Conservation (phyloP, 2,888 invertebrate genomes). For the Microctonus brassicae region DNA sequence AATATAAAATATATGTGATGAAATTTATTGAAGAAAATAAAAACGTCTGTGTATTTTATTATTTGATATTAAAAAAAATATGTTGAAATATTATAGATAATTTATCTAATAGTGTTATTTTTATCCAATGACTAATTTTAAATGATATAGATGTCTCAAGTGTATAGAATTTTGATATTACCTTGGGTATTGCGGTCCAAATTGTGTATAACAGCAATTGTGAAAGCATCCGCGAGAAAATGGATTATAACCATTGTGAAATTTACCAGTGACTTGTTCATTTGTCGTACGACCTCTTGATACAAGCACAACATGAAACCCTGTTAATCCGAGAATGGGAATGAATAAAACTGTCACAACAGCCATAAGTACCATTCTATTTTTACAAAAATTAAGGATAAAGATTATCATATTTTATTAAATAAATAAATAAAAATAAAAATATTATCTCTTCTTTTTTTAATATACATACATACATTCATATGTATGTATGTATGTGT, state of each 20-base stretch:
- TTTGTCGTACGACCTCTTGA: slow-evolving; percentile 97
- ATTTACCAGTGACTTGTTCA: slow-evolving; percentile 99
- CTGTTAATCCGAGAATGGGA: slow-evolving; percentile 97
- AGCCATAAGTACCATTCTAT: slow-evolving; percentile 91
- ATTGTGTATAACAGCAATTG: slow-evolving; percentile 95
- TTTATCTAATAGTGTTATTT: no score
- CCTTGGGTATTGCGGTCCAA: slow-evolving; percentile 98
- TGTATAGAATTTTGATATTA: slow-evolving; percentile 71
- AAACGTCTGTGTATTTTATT: no score
- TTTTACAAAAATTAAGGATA: slow-evolving; percentile 55
- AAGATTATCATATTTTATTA: neutral
- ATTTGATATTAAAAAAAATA: no score
- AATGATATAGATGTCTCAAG: neutral
- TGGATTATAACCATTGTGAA: slow-evolving; percentile 98
- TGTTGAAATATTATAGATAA: no score
- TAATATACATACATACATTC: no score
- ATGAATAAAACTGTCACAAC: slow-evolving; percentile 92
- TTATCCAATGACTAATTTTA: no score
- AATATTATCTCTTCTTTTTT: no score
- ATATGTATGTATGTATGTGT: neutral
- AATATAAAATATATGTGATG: no score
- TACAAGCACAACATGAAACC: slow-evolving; percentile 97
- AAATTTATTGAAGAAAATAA: no score
- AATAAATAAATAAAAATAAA: no score
- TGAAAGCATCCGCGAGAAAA: slow-evolving; percentile 96